Conservation (phyloP, 2,888 invertebrate species). For the Mimachlamys varia region DNA sequence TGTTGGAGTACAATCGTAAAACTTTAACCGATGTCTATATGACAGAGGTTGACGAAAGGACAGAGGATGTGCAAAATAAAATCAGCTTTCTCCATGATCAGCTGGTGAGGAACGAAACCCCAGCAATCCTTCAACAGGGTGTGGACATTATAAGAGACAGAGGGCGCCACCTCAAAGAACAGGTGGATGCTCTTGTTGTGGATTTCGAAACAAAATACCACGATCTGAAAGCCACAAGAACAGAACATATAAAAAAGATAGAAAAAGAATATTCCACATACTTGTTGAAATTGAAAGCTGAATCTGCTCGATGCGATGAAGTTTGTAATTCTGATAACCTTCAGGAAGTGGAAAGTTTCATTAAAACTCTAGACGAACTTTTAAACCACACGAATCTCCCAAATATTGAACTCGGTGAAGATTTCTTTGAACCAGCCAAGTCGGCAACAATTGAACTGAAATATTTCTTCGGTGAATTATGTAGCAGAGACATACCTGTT, state of each 20-base stretch:
- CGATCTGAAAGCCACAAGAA: neutral
- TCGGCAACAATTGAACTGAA: neutral
- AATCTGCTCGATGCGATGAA: neutral
- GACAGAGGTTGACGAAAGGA: neutral
- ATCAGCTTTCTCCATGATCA: neutral
- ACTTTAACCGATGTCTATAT: neutral
- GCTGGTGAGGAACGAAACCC: neutral
- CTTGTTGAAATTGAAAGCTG: neutral
- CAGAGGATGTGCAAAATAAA: neutral
- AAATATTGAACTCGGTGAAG: neutral
- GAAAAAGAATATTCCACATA: neutral
- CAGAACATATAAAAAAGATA: neutral
- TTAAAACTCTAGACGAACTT: neutral
- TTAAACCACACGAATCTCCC: neutral
- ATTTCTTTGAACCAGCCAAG: neutral
- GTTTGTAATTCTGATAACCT: neutral
- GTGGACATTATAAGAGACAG: neutral
- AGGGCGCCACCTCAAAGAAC: neutral
- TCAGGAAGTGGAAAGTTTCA: neutral
- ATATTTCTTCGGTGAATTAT: neutral
- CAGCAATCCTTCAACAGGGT: neutral
- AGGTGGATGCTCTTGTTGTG: neutral
- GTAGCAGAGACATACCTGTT: neutral
- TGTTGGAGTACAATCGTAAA: slow-evolving; percentile 14
- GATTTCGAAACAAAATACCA: neutral